Evolutionary conservation across 2,113 vertebrate species (phyloP), one percentile per base, ranked within the genome.

Genomic region (Ranitomeya variabilis): DNA sequence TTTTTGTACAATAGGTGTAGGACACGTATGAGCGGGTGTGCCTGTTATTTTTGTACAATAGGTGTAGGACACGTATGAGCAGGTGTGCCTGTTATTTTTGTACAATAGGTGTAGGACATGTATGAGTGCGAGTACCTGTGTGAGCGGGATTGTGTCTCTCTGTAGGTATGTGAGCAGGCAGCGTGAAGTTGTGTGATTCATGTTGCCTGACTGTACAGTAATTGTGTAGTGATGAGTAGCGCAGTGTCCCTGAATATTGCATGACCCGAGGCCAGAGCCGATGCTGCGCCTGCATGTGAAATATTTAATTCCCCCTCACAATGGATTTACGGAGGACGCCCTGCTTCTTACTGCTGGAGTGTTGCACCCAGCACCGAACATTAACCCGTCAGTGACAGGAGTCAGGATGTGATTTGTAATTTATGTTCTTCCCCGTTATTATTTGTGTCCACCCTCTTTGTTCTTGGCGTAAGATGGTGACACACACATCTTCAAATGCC

Each of bases 391-490:
- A 18, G 14, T 74, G 31, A 10, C 71, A 51, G 31, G 31, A 74
- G 9, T 7, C 14, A 1, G 2, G 69, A 31, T 31, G 4, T 3
- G 14, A 1, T 15, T 7, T 52, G 51, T 78, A 78, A 78, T 78
- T n/a, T 14, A 78, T 13, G n/a, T 52, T 78, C 51, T 13, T 14
- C 76, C 21, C 19, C n/a, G 45, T 77, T 26, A 69, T 69, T 77
- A 77, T 77, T 77, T 14, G 55, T 78, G 76, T 37, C 69, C 76
- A 21, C 12, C 76, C 52, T 14, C 76, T 78, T 78, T 54, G 18
- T 78, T 78, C 76, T 78, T 55, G 52, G 76, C 52, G 21, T 78
- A 78, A 23, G 18, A 73, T n/a, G 14, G 19, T 52, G 52, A 13
- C 45, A 10, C 23, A 13, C 23, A 54, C 76, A 21, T 21, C 45